A percentile compares a stretch with the other conserved stretches of the same genome.
Conservation (phyloP, 1,140 invertebrate genomes). For the Drosophila orena region DNA sequence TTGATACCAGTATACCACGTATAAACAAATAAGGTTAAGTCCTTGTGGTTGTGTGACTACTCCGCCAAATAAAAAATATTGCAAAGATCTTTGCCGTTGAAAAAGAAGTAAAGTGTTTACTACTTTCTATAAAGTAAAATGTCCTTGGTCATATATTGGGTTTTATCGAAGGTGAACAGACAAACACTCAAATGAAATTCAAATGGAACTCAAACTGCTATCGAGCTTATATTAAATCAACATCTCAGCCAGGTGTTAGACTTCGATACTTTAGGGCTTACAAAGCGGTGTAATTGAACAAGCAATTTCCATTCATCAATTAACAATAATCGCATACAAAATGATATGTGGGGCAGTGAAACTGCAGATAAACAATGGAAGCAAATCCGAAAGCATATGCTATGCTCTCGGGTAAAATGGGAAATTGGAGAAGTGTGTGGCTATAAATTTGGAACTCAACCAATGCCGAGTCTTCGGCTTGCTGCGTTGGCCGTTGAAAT, state of each 20-base stretch:
- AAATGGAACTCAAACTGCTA: no score
- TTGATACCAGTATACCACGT: constrained; percentile 14
- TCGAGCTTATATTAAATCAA: no score
- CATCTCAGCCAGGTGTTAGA: no score
- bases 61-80: no score
- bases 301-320: neutral
- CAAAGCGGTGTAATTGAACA: no score
- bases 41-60: neutral
- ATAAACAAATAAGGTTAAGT: constrained; percentile 8
- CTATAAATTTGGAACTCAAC: constrained; percentile 51
- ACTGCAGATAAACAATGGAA: constrained; percentile 25
- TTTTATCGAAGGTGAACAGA: no score
- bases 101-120: no score
- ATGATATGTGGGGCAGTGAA: constrained; percentile 6
- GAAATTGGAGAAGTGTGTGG: constrained; percentile 19
- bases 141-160: no score
- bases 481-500: constrained; percentile 31
- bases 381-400: constrained; percentile 26
- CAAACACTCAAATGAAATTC: no score
- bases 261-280: no score
- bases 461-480: constrained; percentile 30
- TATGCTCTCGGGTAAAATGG: constrained; percentile 15
- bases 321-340: neutral
- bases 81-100: no score
- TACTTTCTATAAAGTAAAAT: no score